phyloP scores from a whole-genome alignment of 2,888 invertebrate species.

The Gandaritis pyraliata region DNA sequence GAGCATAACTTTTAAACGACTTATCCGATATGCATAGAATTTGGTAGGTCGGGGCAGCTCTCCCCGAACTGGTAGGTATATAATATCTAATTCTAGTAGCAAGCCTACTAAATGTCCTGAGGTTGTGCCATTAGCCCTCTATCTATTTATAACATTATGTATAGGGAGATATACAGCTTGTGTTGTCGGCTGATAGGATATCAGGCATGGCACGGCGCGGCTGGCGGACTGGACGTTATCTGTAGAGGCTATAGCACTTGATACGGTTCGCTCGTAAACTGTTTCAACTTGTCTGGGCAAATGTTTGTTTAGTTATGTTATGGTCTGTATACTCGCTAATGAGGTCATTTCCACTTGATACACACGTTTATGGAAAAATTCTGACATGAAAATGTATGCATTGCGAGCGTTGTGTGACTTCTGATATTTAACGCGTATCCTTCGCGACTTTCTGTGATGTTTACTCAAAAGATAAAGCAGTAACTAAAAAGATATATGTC shows the following conservation, averaged over 20 bases:
- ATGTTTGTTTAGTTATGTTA: constrained; percentile 67
- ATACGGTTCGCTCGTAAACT: constrained; percentile 68
- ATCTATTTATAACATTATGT: background rate
- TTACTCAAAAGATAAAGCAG: too few species aligned
- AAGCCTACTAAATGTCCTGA: too few species aligned
- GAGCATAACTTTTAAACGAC: too few species aligned
- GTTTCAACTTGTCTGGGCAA: constrained; percentile 70
- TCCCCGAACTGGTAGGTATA: too few species aligned
- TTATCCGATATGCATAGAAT: too few species aligned
- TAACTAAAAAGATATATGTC: too few species aligned
- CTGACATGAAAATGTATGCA: constrained; percentile 31
- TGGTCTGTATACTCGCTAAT: constrained; percentile 60
- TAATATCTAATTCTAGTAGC: too few species aligned
- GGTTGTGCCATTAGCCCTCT: too few species aligned
- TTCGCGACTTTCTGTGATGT: too few species aligned
- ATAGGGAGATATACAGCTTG: constrained; percentile 19
- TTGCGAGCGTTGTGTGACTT: background rate
- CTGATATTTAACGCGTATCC: too few species aligned
- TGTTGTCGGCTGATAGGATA: constrained; percentile 42
- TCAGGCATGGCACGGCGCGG: constrained; percentile 32
- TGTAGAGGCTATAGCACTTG: constrained; percentile 58
- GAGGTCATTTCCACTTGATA: constrained; percentile 57
- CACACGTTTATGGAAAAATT: constrained; percentile 47
- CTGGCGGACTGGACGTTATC: constrained; percentile 53
- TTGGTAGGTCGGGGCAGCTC: too few species aligned